A percentile compares a stretch with the other conserved stretches of the same genome.
Conservation (phyloP, 2,888 invertebrate genomes). For the Bedellia somnulentella region DNA sequence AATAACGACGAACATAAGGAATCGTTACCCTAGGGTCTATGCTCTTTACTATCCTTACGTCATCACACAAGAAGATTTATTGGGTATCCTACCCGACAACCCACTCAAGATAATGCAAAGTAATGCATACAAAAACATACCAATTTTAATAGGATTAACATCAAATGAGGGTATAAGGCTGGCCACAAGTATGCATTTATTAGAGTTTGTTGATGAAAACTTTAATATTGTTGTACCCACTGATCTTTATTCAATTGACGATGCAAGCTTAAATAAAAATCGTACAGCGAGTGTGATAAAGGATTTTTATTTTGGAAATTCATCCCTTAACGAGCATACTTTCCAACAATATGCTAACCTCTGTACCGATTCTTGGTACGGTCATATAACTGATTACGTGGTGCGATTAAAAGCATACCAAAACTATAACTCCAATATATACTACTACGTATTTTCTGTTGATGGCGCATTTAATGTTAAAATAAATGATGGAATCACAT, state of each 20-base stretch:
- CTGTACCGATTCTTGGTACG: constrained; percentile 8
- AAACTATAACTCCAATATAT: constrained; percentile 1
- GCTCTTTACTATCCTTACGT: constrained; percentile 5
- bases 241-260: constrained; percentile 6
- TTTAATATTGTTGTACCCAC: constrained; percentile 8
- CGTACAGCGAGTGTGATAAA: constrained; percentile 6
- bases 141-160: constrained; percentile 7
- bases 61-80: constrained; percentile 3
- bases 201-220: constrained; percentile 7
- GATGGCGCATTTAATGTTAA: constrained; percentile 7
- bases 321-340: constrained; percentile 1
- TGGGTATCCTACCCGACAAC: constrained; percentile 2
- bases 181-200: constrained; percentile 3
- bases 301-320: constrained; percentile 6
- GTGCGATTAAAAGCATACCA: constrained; percentile 1
- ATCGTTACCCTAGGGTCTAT: constrained; percentile 2
- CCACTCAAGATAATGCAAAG: constrained; percentile 5
- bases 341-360: constrained; percentile 6
- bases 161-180: constrained; percentile 9
- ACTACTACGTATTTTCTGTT: constrained; percentile 8
- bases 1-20: background rate
- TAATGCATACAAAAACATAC: constrained; percentile 3
- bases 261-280: constrained; percentile 6
- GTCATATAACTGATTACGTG: constrained; percentile 8
- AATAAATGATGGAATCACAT: constrained; percentile 2